Conservation (phyloP, 2,888 invertebrate species). For the Hypomecis atomaria region DNA sequence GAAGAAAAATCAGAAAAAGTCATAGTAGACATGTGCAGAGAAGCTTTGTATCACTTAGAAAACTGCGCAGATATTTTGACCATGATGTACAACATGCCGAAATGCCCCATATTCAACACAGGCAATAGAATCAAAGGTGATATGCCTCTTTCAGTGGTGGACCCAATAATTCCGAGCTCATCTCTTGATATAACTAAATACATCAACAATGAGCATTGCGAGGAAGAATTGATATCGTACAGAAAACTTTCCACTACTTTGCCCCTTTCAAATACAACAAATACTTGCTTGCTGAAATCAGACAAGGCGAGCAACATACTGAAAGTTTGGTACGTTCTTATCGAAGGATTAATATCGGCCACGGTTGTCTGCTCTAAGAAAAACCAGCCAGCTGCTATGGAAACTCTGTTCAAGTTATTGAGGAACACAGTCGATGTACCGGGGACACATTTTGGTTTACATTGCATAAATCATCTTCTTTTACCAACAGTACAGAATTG, state of each 20-base stretch:
- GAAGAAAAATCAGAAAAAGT: constrained; percentile 80
- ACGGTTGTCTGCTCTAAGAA: constrained; percentile 94
- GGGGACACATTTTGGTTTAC: constrained; percentile 94
- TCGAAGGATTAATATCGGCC: constrained; percentile 94
- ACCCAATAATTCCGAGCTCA: constrained; percentile 91
- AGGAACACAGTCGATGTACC: constrained; percentile 91
- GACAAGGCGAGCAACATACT: constrained; percentile 93
- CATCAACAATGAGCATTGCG: constrained; percentile 87
- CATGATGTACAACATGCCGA: constrained; percentile 97
- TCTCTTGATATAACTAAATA: constrained; percentile 88
- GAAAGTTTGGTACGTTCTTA: constrained; percentile 94
- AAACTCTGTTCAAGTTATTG: constrained; percentile 93
- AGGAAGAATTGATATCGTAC: constrained; percentile 88
- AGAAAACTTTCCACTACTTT: constrained; percentile 84
- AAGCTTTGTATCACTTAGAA: constrained; percentile 93
- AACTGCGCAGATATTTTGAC: constrained; percentile 94
- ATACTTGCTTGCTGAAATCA: constrained; percentile 86
- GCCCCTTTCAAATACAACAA: constrained; percentile 76
- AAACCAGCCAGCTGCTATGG: constrained; percentile 93
- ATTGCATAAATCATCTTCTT: constrained; percentile 95
- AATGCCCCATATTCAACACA: constrained; percentile 96
- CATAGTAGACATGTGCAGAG: constrained; percentile 87
- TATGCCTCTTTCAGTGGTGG: constrained; percentile 91
- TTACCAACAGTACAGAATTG: constrained; percentile 97
- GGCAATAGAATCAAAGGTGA: constrained; percentile 93